Percentiles rank a stretch among this genome's conserved stretches.
Evolutionary conservation across 2,888 invertebrate genomes (phyloP).

Genomic region (Asteroscopus sphinx): DNA sequence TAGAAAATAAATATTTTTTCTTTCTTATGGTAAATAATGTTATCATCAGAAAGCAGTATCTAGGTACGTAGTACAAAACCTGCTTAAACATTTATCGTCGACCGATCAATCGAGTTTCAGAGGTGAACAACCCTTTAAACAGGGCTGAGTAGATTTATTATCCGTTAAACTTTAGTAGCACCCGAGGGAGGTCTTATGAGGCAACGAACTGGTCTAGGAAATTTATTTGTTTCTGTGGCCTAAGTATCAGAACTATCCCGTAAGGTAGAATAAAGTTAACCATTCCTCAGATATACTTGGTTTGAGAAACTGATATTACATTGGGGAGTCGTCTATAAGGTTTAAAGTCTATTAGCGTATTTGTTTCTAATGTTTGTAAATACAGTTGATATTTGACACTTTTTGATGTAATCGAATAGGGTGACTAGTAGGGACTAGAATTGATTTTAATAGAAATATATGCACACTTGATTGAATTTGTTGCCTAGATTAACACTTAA

Average conservation of each 20-base stretch:
- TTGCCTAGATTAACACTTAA: no score
- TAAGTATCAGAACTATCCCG: constrained; percentile 42
- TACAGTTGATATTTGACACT: no score
- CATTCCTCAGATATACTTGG: not conserved
- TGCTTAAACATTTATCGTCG: constrained; percentile 1
- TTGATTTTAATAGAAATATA: no score
- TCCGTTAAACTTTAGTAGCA: constrained; percentile 63
- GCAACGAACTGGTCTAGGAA: constrained; percentile 47
- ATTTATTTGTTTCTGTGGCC: constrained; percentile 47
- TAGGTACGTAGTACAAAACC: not conserved
- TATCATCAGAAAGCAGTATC: no score
- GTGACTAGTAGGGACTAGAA: no score
- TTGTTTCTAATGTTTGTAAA: no score
- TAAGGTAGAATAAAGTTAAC: constrained; percentile 39
- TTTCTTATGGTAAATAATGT: no score
- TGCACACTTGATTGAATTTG: no score
- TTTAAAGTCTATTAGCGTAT: no score
- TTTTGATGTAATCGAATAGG: no score
- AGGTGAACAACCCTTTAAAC: constrained; percentile 60
- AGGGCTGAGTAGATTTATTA: constrained; percentile 65
- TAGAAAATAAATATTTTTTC: no score
- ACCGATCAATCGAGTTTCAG: constrained; percentile 33
- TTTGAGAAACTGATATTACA: not conserved
- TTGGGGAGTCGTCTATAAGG: not conserved
- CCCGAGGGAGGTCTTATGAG: constrained; percentile 64